Conservation (phyloP, 1,140 invertebrate species). For the Diachasma alloeum region DNA sequence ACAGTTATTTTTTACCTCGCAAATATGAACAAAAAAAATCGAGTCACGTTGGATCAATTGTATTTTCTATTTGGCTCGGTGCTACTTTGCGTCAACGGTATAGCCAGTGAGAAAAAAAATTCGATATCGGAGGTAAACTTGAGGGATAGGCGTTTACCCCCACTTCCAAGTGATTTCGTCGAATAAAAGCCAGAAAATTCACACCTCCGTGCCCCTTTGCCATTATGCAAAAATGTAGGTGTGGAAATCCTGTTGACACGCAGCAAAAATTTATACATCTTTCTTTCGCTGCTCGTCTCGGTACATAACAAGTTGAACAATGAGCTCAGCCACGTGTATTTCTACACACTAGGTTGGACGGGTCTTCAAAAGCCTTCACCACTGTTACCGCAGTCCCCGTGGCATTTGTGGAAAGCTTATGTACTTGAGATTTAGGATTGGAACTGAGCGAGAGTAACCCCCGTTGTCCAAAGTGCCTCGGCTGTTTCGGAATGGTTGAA, state of each 20-base stretch:
- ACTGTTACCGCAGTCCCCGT: neutral
- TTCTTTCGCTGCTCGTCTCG: neutral
- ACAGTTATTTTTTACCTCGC: neutral
- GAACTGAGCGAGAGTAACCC: neutral
- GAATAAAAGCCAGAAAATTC: neutral
- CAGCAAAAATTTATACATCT: neutral
- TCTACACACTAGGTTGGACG: neutral
- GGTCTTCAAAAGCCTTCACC: neutral
- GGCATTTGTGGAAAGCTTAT: neutral
- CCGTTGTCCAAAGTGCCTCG: neutral
- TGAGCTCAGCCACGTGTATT: neutral
- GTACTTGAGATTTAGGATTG: constrained; percentile 8
- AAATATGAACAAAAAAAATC: neutral
- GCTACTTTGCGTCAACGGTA: neutral
- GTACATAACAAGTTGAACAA: neutral
- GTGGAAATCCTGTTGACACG: neutral
- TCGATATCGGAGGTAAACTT: neutral
- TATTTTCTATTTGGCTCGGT: neutral
- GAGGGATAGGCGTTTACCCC: no score
- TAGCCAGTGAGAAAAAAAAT: neutral
- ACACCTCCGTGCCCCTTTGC: neutral
- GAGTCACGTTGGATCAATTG: neutral
- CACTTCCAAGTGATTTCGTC: neutral
- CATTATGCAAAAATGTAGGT: neutral
- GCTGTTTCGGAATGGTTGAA: neutral